Evolutionary conservation across 92 coral and sea anemone genomes (phyloP).

Genomic region (Montipora capitata): DNA sequence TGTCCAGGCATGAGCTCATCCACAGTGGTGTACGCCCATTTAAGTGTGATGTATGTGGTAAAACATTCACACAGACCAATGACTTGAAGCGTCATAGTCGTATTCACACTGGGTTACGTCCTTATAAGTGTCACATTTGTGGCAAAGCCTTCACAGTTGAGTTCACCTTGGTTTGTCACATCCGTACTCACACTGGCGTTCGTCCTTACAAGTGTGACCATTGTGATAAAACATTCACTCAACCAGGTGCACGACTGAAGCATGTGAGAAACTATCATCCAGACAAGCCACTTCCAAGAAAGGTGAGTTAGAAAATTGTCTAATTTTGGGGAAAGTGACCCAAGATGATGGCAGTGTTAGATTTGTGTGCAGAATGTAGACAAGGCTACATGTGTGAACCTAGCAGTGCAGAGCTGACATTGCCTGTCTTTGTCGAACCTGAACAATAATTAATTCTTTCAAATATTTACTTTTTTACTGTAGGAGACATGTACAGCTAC

Average conservation of each 20-base stretch:
- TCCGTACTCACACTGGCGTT: constrained; percentile 96
- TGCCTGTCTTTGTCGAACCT: too few species aligned
- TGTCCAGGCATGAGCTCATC: constrained; percentile 92
- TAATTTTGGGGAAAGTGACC: too few species aligned
- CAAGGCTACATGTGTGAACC: too few species aligned
- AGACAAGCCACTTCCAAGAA: constrained; percentile 83
- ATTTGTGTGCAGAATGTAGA: not conserved
- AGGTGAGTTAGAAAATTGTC: constrained; percentile 14
- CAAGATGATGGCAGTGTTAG: too few species aligned
- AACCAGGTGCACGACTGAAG: constrained; percentile 97
- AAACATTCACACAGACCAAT: constrained; percentile 96
- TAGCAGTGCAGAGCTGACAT: too few species aligned
- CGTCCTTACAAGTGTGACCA: constrained; percentile 95
- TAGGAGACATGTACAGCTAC: constrained; percentile 31
- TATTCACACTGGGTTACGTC: constrained; percentile 95
- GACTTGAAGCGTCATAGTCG: constrained; percentile 96
- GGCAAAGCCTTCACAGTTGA: constrained; percentile 96
- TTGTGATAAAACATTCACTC: constrained; percentile 97
- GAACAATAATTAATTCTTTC: too few species aligned
- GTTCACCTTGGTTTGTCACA: constrained; percentile 95
- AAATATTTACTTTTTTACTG: not conserved
- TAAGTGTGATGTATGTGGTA: constrained; percentile 91
- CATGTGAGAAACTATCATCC: constrained; percentile 95
- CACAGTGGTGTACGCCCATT: constrained; percentile 96
- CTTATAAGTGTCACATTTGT: constrained; percentile 97